Percentiles rank a stretch among this genome's conserved stretches.
Evolutionary conservation across 2,888 invertebrate genomes (phyloP).

Genomic region (Platypus cylindrus): DNA sequence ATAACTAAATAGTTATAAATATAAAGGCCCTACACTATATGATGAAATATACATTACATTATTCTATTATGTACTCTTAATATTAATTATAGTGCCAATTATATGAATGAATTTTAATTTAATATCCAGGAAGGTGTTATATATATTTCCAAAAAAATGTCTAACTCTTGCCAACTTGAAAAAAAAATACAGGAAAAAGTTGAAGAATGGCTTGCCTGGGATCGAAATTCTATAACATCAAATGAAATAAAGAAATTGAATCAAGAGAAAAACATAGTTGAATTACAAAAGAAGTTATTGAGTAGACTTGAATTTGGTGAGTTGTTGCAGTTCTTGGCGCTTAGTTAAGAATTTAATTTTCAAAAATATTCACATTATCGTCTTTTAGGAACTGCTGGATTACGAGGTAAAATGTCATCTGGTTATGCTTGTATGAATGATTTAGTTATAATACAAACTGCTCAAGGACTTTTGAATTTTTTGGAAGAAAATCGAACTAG

Average conservation of each 20-base stretch:
- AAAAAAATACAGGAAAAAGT: slow-evolving; percentile 48
- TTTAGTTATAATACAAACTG: slow-evolving; percentile 86
- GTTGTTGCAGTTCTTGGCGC: no score
- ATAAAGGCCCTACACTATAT: no score
- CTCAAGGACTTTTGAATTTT: slow-evolving; percentile 77
- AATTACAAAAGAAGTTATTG: slow-evolving; percentile 51
- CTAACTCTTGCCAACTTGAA: no score
- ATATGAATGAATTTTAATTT: no score
- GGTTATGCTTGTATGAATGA: slow-evolving; percentile 95
- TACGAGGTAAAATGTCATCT: slow-evolving; percentile 84
- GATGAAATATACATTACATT: no score
- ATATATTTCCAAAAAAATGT: no score
- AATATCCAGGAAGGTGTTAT: no score
- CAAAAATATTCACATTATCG: no score
- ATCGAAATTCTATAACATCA: slow-evolving; percentile 55
- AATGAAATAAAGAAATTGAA: slow-evolving; percentile 50
- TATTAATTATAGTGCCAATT: no score
- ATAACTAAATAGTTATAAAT: no score
- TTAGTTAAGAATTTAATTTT: no score
- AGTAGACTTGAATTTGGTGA: slow-evolving; percentile 36
- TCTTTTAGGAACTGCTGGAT: slow-evolving; percentile 85
- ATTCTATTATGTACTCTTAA: no score
- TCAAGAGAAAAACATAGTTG: slow-evolving; percentile 41
- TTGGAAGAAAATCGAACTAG: slow-evolving; percentile 47
- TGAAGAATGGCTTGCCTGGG: slow-evolving; percentile 61